Evolutionary conservation across 2,888 invertebrate genomes (phyloP).

Genomic region (Dasypolia templi): DNA sequence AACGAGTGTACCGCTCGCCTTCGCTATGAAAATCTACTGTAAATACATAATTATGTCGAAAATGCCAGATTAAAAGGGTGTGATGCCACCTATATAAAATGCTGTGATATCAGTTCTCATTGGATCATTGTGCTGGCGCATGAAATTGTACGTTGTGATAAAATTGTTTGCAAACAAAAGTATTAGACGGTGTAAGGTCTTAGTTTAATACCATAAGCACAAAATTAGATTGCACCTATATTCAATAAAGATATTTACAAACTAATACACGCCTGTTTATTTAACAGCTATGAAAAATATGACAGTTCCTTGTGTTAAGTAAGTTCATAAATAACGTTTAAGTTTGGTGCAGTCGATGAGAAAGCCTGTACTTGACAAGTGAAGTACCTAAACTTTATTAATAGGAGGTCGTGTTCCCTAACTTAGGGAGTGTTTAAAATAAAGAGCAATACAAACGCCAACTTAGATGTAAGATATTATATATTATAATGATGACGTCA

Average conservation of each 20-base stretch:
- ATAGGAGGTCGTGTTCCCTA: conserved; percentile 57
- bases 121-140: conserved; percentile 75
- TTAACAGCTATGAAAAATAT: conserved; percentile 56
- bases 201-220: conserved; percentile 46
- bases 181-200: conserved; percentile 17
- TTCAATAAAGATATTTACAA: conserved; percentile 47
- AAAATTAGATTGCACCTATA: conserved; percentile 59
- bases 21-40: conserved; percentile 71
- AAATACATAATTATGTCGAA: conserved; percentile 73
- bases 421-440: conserved; percentile 69
- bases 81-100: conserved; percentile 84
- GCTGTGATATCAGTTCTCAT: conserved; percentile 89
- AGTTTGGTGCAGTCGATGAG: conserved; percentile 67
- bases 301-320: conserved; percentile 61
- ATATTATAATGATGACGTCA: conserved; percentile 72
- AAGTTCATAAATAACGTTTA: conserved; percentile 62
- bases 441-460: conserved; percentile 88
- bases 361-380: conserved; percentile 60
- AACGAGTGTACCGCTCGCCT: conserved; percentile 69
- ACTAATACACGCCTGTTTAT: conserved; percentile 49
- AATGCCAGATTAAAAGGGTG: conserved; percentile 78
- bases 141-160: conserved; percentile 63
- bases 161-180: conserved; percentile 52
- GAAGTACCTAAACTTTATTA: conserved; percentile 64
- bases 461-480: conserved; percentile 81